Evolutionary conservation across 2,888 invertebrate species (phyloP), one percentile per base, ranked within the genome.

Genomic region (Drosophila meridiana): DNA sequence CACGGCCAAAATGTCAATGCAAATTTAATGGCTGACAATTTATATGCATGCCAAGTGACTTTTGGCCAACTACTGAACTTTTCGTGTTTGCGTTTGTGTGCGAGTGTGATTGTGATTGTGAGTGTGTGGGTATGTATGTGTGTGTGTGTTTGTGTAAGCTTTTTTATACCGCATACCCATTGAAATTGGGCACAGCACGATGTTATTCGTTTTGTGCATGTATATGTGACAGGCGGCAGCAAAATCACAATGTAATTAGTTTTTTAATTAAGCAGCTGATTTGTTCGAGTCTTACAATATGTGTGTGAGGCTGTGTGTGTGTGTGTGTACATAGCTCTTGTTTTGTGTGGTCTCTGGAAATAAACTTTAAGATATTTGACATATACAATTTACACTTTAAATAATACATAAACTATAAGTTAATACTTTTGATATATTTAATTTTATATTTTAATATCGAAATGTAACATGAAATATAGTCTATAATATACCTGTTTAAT

Each of bases 41-140:
- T 87, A 87, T 87, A 87, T 87, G 90, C 85, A 86, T 89, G 88
- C 90, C 85, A 89, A 86, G 85, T 89, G 85, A 89, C 85, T 90
- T 86, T 86, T 90, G 86, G 86, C 84, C 84, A 84, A 89, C 89
- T 84, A 76, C 87, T 89, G 89, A 84, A 84, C 89, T 84, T 84
- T 84, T 64, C 70, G 59, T 63, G 36, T 65, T 50, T 73, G 40
- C 57, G 30, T 69, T 6, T 26, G 14, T 52, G n/a, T 61, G 26
- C 14, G 4, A 40, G 30, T 42, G 8, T 36, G 38, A 34, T 9
- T 28, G 26, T 45, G 11, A 28, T 9, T 28, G 26, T 45, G 11
- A 28, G 57, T 62, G 30, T 59, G 36, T 71, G 38, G 40, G 47
- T 40, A 3, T 42, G 38, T 43, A 13, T 26, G 11, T 56, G 30